These are phyloP conservation scores for Aphis gossypii DNA, from an alignment of 1,140 invertebrate species.

Conservation along the genomic window DNA sequence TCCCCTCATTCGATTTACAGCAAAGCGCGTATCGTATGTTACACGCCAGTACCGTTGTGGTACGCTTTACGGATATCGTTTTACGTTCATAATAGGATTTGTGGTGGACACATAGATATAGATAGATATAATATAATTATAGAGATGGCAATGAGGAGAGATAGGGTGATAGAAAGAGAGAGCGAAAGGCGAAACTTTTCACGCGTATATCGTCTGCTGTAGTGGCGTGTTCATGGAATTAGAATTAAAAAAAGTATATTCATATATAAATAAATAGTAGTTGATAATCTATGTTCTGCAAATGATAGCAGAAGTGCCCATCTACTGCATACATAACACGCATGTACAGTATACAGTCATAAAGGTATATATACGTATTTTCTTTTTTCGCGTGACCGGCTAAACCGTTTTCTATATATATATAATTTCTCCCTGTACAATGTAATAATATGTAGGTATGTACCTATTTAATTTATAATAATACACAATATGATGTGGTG, in stretches of 20 bases:
- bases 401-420: not conserved
- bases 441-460: not conserved
- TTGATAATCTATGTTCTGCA: not conserved
- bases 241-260: not conserved
- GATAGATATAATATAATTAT: no score
- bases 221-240: not conserved
- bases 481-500: not conserved
- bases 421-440: no score
- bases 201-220: not conserved
- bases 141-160: not conserved
- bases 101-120: not conserved
- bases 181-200: not conserved
- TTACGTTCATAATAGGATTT: conserved; percentile 26
- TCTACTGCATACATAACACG: not conserved
- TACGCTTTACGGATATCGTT: not conserved
- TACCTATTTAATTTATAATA: not conserved
- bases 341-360: no score
- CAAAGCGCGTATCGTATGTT: not conserved
- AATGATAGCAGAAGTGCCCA: not conserved
- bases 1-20: not conserved
- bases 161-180: not conserved
- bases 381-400: not conserved
- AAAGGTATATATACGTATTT: not conserved
- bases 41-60: not conserved
- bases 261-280: not conserved